Base-by-base conservation (phyloP, 2,888 invertebrate species). In the Pharmacophagus antenor region DNA sequence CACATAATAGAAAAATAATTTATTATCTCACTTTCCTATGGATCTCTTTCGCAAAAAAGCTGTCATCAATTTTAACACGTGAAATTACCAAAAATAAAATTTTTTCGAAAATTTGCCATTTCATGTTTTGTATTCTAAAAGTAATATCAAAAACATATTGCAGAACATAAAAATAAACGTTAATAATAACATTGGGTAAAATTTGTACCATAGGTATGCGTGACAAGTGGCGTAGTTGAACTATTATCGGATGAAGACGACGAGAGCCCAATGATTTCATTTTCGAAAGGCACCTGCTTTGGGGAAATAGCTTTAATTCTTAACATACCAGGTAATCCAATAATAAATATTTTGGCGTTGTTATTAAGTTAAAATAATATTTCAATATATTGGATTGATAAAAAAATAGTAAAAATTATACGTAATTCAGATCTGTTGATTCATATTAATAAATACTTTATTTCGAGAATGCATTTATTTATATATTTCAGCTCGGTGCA, bases 241-340 rank as follows among this genome's bases (percentile, higher is more conserved):
- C 73, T 92, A 47, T 72, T 91, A 44, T 91, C 92, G 0, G 91
- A 91, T 64, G 91, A 92, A 82, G 91, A 92, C 58, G 88, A 91
- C 62, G 87, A 88, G 72, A 91, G 89, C 62, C 90, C 92, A 8
- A 91, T 92, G 82, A 88, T 92, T 66, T 90, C 91, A 15, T 88
- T 92, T 65, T 78, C 80, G 21, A 85, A 88, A 63, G 92, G 92
- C 3, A 89, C 91, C 7, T 91, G 91, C 69, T 83, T 92, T 63
- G 92, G 92, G 3, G 92, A 92, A 84, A 85, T 87, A 64, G 79
- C 91, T 20, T 70, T 92, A 61, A 79, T 91, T 42, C 82, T 91
- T 63, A 90, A 88, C 58, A 76, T 92, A 65, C 91, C 91, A 63
- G 87, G 89, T 86, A 74, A n/a, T n/a, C n/a, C n/a, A n/a, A n/a